Evolutionary conservation across 2,888 invertebrate genomes (phyloP).

Genomic region (Ctenicera cuprea): DNA sequence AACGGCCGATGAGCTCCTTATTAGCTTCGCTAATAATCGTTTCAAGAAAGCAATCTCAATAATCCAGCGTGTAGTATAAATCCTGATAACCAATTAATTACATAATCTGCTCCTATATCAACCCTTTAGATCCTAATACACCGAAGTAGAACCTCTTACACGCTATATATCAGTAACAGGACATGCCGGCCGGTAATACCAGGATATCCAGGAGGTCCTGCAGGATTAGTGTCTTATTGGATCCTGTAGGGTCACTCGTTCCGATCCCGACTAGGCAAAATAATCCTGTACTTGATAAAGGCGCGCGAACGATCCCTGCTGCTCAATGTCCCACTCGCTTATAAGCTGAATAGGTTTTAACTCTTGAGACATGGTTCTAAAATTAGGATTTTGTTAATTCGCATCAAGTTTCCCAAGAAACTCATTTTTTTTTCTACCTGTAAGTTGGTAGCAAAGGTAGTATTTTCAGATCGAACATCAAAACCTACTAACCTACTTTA

Average conservation of each 20-base stretch:
- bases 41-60: constrained; percentile 53
- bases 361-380: constrained; percentile 20
- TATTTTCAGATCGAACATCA: no score
- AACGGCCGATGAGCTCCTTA: background rate
- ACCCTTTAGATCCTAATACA: constrained; percentile 63
- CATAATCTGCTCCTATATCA: constrained; percentile 69
- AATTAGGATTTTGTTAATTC: background rate
- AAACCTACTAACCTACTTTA: no score
- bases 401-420: no score
- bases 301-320: constrained; percentile 53
- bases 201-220: constrained; percentile 64
- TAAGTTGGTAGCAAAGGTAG: no score
- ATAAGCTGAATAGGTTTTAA: constrained; percentile 39
- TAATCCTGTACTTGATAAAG: constrained; percentile 69
- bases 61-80: constrained; percentile 54
- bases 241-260: constrained; percentile 67
- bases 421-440: no score
- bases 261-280: constrained; percentile 65
- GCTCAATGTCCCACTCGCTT: constrained; percentile 45
- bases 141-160: constrained; percentile 56
- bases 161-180: constrained; percentile 62
- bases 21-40: constrained; percentile 43
- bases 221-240: constrained; percentile 72
- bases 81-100: constrained; percentile 71
- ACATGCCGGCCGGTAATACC: constrained; percentile 61